Percentiles rank a stretch among this genome's conserved stretches.
These are phyloP conservation scores for Paedocypris sp. DNA, from an alignment of 2,113 vertebrate genomes.

Conservation along the genomic window DNA sequence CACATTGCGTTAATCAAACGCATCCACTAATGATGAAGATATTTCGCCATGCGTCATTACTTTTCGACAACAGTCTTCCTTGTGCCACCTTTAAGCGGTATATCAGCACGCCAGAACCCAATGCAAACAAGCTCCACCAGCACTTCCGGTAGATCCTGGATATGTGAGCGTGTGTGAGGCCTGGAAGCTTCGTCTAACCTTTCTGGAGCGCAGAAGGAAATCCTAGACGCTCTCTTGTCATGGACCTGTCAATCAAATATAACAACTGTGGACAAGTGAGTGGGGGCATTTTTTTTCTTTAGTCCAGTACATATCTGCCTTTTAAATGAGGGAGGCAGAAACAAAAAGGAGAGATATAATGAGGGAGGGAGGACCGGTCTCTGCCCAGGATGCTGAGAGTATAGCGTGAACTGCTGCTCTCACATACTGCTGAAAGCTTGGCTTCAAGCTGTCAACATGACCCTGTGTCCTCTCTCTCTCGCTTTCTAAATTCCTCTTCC, in stretches of 20 bases:
- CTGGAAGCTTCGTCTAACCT: neutral
- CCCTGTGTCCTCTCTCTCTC: conserved; percentile 24
- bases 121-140: neutral
- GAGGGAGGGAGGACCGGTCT: neutral
- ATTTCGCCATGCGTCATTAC: neutral
- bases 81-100: neutral
- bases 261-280: conserved; percentile 43
- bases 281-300: conserved; percentile 48
- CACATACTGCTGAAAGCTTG: conserved; percentile 29
- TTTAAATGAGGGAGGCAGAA: conserved; percentile 50
- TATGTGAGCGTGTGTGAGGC: neutral
- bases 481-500: neutral
- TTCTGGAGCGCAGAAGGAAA: conserved; percentile 35
- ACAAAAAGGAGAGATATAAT: neutral
- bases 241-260: conserved; percentile 54
- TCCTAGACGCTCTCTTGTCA: conserved; percentile 43
- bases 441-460: conserved; percentile 43
- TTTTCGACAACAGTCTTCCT: neutral
- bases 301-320: conserved; percentile 49
- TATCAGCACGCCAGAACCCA: neutral
- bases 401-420: conserved; percentile 22
- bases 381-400: conserved; percentile 6
- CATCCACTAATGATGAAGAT: neutral
- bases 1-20: neutral
- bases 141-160: neutral